Evolutionary conservation across 2,113 vertebrate genomes (phyloP), one percentile per base, ranked within the genome.

Genomic region (Xyliphius kryptos): DNA sequence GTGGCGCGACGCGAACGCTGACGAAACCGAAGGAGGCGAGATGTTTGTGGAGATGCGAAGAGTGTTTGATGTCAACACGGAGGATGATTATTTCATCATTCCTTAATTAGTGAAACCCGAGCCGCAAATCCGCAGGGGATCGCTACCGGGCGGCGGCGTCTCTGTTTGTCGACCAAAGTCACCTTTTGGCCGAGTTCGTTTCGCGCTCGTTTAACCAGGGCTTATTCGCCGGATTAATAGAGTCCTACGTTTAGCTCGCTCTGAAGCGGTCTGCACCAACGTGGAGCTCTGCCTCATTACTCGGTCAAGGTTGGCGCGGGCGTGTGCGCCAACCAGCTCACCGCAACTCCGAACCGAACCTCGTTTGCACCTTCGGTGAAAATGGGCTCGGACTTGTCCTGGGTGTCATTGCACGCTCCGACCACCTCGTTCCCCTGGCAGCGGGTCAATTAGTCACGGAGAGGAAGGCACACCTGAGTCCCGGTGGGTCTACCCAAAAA

Each of bases 381-480:
- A 32, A 32, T 32, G 26, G 26, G 1, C 2, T 32, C 26, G 7
- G 26, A 32, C 26, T 32, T 40, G 80, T 85, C 81, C 82, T 83
- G 38, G 80, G 76, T 71, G 79, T 84, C 84, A 85, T 85, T 85
- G 86, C 63, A 65, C 20, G 38, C 19, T 6, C 56, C 73, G 82
- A 82, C 82, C 83, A 76, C 72, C 61, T 66, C 61, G 47, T 67
- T 63, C 70, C 80, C 68, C 77, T 83, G 84, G 84, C 84, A 78
- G n/a, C 37, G 63, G 83, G 85, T 86, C 85, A 82, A 85, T 86
- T 85, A 86, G 80, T 86, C 85, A 86, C 85, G 57, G 72, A 68
- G 10, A 78, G 41, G 75, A 77, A 82, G 81, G 71, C 71, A 73
- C 86, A 82, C 82, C 83, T 79, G 79, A 75, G 83, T 85, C 85